phyloP scores from a whole-genome alignment of 2,113 vertebrate species.

The Callopanchax toddi region DNA sequence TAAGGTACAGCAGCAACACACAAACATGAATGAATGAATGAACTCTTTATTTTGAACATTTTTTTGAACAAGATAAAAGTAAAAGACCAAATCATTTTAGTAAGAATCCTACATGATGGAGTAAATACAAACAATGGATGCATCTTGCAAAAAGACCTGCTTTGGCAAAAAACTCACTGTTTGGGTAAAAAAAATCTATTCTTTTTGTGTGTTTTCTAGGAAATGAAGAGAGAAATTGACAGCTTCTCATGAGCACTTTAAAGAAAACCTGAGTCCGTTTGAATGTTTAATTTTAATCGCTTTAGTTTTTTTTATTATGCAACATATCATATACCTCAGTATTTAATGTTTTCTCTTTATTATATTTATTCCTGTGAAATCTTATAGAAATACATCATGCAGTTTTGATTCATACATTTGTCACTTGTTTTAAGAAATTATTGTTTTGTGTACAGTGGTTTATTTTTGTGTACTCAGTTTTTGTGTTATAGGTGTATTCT shows the following conservation, averaged over 20 bases:
- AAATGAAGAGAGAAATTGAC: conserved; percentile 46
- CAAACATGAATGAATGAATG: too few species aligned
- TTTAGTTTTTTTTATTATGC: conserved; percentile 4
- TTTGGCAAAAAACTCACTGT: not conserved
- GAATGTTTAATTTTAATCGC: not conserved
- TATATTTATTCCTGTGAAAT: not conserved
- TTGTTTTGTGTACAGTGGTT: too few species aligned
- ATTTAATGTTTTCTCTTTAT: not conserved
- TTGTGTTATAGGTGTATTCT: too few species aligned
- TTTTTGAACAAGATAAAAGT: too few species aligned
- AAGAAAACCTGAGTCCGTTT: conserved; percentile 29
- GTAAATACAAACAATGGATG: not conserved
- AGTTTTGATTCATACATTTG: not conserved
- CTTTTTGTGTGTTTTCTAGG: conserved; percentile 24
- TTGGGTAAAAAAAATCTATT: not conserved
- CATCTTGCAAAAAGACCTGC: not conserved
- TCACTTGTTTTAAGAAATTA: too few species aligned
- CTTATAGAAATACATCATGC: not conserved
- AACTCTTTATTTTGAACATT: too few species aligned
- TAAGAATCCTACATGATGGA: too few species aligned
- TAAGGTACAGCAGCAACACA: conserved; percentile 20
- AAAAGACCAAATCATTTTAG: too few species aligned
- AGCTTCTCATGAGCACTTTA: conserved; percentile 31
- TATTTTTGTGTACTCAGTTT: too few species aligned
- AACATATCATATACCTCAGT: conserved; percentile 10